Evolutionary conservation across 2,797 vertebrate genomes (phyloP).

Genomic region (Lophius americanus): DNA sequence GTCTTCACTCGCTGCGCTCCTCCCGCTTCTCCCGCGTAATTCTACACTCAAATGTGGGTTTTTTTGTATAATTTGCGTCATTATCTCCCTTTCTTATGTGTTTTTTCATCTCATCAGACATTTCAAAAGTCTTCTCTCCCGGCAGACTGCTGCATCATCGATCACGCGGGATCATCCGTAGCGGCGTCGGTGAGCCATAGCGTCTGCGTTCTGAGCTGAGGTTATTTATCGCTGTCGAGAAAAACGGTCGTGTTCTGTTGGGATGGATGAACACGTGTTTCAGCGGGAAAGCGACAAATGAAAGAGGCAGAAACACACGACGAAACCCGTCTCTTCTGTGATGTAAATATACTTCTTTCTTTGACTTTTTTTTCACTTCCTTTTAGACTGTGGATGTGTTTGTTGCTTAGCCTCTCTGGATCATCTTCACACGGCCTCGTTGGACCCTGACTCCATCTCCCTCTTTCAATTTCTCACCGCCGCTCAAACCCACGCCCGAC

Average conservation of each 20-base stretch:
- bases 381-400: slow-evolving; percentile 81
- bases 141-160: slow-evolving; percentile 22
- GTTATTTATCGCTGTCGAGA: slow-evolving; percentile 41
- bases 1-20: slow-evolving; percentile 14
- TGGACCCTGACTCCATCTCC: slow-evolving; percentile 33
- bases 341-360: slow-evolving; percentile 76
- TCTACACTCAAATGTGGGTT: neutral
- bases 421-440: slow-evolving; percentile 68
- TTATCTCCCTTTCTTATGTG: neutral
- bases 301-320: slow-evolving; percentile 40
- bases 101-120: slow-evolving; percentile 16
- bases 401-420: slow-evolving; percentile 79
- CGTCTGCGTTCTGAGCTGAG: slow-evolving; percentile 39
- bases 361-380: slow-evolving; percentile 48
- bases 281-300: slow-evolving; percentile 29
- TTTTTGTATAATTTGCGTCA: slow-evolving; percentile 19
- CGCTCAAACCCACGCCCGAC: slow-evolving; percentile 4
- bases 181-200: slow-evolving; percentile 20
- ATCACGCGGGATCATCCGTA: slow-evolving; percentile 15
- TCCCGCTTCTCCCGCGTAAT: slow-evolving; percentile 5
- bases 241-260: slow-evolving; percentile 27
- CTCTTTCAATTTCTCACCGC: slow-evolving; percentile 9
- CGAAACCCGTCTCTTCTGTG: slow-evolving; percentile 62
- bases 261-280: slow-evolving; percentile 38
- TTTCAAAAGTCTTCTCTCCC: neutral